A percentile compares a stretch with the other conserved stretches of the same genome.
Evolutionary conservation across 2,797 vertebrate genomes (phyloP).

Genomic region (Aplochiton taeniatus): DNA sequence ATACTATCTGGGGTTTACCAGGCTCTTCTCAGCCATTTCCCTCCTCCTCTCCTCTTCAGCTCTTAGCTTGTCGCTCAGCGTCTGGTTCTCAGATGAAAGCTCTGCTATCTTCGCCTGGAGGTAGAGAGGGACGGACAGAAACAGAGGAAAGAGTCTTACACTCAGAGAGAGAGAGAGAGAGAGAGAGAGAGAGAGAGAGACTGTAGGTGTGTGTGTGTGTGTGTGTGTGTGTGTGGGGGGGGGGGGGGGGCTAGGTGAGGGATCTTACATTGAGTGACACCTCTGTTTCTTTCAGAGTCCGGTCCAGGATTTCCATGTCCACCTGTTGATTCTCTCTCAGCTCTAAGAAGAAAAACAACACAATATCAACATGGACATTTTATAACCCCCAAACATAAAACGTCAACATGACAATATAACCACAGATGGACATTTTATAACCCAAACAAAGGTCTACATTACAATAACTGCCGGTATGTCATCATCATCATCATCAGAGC

Average conservation of each 20-base stretch:
- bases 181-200: constrained; percentile 7
- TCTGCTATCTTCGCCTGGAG: constrained; percentile 81
- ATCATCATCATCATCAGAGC: too few relatives aligned
- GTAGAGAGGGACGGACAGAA: not conserved
- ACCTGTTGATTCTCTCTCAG: constrained; percentile 79
- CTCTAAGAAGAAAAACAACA: constrained; percentile 71
- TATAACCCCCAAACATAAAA: too few relatives aligned
- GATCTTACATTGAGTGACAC: constrained; percentile 79
- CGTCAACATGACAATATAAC: not conserved
- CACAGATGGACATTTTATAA: not conserved
- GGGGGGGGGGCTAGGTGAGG: not conserved
- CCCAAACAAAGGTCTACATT: too few relatives aligned
- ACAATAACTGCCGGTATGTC: too few relatives aligned
- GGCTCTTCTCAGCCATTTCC: constrained; percentile 78
- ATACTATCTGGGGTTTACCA: constrained; percentile 51
- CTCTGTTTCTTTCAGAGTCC: constrained; percentile 80
- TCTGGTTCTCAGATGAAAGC: constrained; percentile 81
- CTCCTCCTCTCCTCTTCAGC: constrained; percentile 82
- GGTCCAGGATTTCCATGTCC: constrained; percentile 79
- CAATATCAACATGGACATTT: not conserved
- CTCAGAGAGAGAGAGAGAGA: not conserved
- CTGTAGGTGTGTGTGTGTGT: not conserved
- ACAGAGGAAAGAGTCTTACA: not conserved
- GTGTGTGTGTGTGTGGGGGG: too few relatives aligned
- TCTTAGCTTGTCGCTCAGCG: constrained; percentile 82